Conservation (phyloP, 2,113 vertebrate species). For the Xiphophorus hellerii region DNA sequence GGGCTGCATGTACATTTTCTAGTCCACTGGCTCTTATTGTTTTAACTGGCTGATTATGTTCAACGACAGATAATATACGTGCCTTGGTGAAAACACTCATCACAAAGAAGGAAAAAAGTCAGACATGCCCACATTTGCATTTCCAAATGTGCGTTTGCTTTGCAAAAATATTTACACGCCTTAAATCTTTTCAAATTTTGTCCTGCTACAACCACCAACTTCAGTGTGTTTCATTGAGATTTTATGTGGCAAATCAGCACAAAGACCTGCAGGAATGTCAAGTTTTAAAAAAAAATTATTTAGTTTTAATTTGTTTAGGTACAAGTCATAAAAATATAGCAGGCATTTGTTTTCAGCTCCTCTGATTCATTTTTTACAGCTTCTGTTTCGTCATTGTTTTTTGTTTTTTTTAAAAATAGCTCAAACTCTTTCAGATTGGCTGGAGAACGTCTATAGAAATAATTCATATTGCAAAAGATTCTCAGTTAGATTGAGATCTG, state of each 20-base stretch:
- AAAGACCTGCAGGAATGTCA: not conserved
- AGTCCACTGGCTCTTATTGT: slow-evolving; percentile 70
- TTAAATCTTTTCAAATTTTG: not conserved
- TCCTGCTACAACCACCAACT: not conserved
- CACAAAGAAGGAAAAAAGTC: slow-evolving; percentile 43
- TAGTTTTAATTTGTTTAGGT: not conserved
- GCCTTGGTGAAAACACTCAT: slow-evolving; percentile 78
- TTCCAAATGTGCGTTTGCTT: not conserved
- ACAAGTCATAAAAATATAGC: too few relatives aligned
- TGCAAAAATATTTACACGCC: not conserved
- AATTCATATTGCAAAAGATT: too few relatives aligned
- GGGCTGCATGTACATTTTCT: slow-evolving; percentile 64
- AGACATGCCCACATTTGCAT: slow-evolving; percentile 43
- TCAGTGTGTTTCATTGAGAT: not conserved
- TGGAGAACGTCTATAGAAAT: too few relatives aligned
- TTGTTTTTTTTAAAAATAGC: too few relatives aligned
- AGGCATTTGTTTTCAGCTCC: too few relatives aligned
- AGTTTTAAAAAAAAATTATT: not conserved
- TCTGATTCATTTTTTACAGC: too few relatives aligned
- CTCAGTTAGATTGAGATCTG: too few relatives aligned
- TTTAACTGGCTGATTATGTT: slow-evolving; percentile 73
- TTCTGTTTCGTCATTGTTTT: too few relatives aligned
- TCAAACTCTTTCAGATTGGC: too few relatives aligned
- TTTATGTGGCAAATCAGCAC: not conserved
- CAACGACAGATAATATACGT: slow-evolving; percentile 73